A percentile compares a stretch with the other conserved stretches of the same genome.
Evolutionary conservation across 1,140 invertebrate species (phyloP).

Genomic region (Drosophila mojavensis): DNA sequence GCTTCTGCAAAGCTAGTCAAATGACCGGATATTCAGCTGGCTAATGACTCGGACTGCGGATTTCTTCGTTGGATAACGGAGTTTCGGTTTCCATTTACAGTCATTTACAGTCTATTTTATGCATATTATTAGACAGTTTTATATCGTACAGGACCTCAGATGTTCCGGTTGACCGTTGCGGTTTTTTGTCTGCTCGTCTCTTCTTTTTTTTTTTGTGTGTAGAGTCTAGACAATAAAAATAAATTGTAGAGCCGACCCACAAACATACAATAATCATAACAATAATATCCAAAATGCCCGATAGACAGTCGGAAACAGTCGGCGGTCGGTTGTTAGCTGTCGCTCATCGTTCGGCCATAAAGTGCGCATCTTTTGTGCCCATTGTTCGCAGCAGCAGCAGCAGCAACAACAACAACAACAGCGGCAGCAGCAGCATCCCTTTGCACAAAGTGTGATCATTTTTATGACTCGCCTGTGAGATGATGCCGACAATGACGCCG

Average conservation of each 20-base stretch:
- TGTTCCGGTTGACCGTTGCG: slow-evolving; percentile 54
- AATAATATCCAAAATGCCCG: slow-evolving; percentile 59
- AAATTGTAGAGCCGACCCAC: slow-evolving; percentile 64
- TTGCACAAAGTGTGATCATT: slow-evolving; percentile 77
- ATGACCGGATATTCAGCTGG: slow-evolving; percentile 67
- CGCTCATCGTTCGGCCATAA: slow-evolving; percentile 53
- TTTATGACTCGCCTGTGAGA: slow-evolving; percentile 77
- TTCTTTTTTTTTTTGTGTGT: slow-evolving; percentile 23
- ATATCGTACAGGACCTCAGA: slow-evolving; percentile 21
- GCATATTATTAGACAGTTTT: slow-evolving; percentile 50
- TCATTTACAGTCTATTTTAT: background rate
- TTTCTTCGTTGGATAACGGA: slow-evolving; percentile 29
- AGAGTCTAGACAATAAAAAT: slow-evolving; percentile 54
- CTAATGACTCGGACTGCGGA: slow-evolving; percentile 58
- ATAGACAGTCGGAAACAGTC: slow-evolving; percentile 60
- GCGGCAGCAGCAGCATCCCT: slow-evolving; percentile 43
- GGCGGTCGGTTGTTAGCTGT: slow-evolving; percentile 51
- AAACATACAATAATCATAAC: slow-evolving; percentile 79
- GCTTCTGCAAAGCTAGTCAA: slow-evolving; percentile 70
- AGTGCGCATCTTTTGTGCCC: slow-evolving; percentile 54
- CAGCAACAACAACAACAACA: slow-evolving; percentile 1
- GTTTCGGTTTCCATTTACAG: slow-evolving; percentile 12
- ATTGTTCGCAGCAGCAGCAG: slow-evolving; percentile 58
- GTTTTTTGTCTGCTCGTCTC: slow-evolving; percentile 40
- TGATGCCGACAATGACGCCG: slow-evolving; percentile 67